Evolutionary conservation across 2,113 vertebrate species (phyloP).

Genomic region (Sceloporus undulatus): DNA sequence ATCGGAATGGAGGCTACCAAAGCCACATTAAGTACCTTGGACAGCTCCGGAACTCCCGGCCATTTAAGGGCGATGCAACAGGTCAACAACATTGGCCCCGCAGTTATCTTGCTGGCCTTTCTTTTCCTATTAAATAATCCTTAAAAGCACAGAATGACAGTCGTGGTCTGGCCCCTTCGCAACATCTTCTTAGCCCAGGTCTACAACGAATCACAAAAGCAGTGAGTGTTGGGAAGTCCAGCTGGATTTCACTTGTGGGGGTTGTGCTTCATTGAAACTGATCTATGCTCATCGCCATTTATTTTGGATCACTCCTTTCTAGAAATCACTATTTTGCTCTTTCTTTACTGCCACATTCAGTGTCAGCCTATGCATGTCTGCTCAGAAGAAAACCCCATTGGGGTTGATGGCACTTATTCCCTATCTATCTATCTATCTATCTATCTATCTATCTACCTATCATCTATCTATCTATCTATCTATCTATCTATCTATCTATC

Average conservation of each 20-base stretch:
- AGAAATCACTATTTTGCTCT: not conserved
- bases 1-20: not conserved
- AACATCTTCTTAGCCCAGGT: not conserved
- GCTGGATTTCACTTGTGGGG: accelerated
- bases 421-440: no score
- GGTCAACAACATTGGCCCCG: not conserved
- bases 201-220: not conserved
- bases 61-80: not conserved
- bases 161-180: not conserved
- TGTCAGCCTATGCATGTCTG: not conserved
- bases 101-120: not conserved
- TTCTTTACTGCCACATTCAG: not conserved
- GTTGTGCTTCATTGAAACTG: not conserved
- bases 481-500: no score
- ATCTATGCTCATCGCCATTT: accelerated
- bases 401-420: not conserved
- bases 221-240: not conserved
- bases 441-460: no score
- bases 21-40: constrained; percentile 62
- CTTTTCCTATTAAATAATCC: not conserved
- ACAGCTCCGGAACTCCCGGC: constrained; percentile 72
- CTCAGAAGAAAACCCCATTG: not conserved
- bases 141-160: not conserved
- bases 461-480: no score
- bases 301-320: not conserved